Base-by-base conservation (phyloP, 1,140 invertebrate genomes). In the Macrocentrus cingulum region DNA sequence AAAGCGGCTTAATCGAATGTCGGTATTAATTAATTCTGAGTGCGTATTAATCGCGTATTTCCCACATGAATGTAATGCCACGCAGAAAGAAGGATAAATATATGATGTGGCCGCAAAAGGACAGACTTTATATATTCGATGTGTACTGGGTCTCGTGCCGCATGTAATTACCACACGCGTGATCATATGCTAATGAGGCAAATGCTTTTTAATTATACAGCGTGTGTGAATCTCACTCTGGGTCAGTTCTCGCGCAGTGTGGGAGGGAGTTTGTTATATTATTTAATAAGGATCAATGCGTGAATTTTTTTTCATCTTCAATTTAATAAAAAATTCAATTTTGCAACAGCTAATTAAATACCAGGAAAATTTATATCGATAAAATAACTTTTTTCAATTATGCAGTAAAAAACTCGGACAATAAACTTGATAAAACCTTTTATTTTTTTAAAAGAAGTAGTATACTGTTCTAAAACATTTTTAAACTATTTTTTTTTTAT, bases 101-200 rank as follows among this genome's bases (percentile, higher is more conserved):
- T 25, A 48, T 13, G 29, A 25, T 9, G 16, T 25, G 16, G 22
- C 20, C 11, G 45, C 4, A 64, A 52, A 60, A 41, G 59, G 22
- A 56, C 46, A 48, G 46, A 46, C 41, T 37, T 56, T 13, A 41
- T 32, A 42, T 48, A 59, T 59, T 22, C 36, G 59, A 56, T 45
- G 36, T 25, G 16, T 34, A 19, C n/a, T 6, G 34, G 11, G 55
- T 39, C 55, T 44, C 49, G 60, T 58, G 53, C 23, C 34, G 51
- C 49, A 41, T 55, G 23, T 41, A 32, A 49, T 41, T 36, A 56
- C n/a, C 32, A 37, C 32, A 34, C 45, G 19, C 44, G 62, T 68
- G 72, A 74, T 75, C 74, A 75, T 74, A 75, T 75, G 71, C 66
- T 72, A 74, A 75, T 65, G 56, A 65, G 59, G 32, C 48, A 56